Evolutionary conservation across 2,113 vertebrate genomes (phyloP), one percentile per base, ranked within the genome.

Genomic region (Jacana jacana): DNA sequence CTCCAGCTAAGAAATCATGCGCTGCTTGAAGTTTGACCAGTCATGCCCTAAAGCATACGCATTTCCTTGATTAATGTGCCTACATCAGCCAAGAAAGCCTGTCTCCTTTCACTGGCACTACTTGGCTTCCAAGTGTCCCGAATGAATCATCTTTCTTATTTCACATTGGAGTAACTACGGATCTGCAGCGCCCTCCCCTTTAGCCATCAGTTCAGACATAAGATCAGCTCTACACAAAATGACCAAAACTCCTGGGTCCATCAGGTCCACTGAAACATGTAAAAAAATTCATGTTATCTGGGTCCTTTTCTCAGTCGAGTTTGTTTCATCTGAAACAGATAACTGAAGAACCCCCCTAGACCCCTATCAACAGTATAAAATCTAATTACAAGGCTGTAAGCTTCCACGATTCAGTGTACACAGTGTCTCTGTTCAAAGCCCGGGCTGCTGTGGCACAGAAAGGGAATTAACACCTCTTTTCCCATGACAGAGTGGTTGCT

Each of bases 21-120:
- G 76, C 86, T 88, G 13, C 69, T 48, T 92, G 28, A 81, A 92
- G 77, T 93, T 64, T 37, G 76, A 92, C 76, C 75, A 64, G 51
- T 52, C 54, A 27, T 87, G 66, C 89, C 91, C 73, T 87, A 90
- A 93, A 96, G 86, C 76, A 95, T 96, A 94, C 80, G 91, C 11
- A 77, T 89, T 91, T 85, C 64, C 82, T 96, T 14, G 0, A 93
- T 75, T 81, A 90, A 88, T 37, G 33, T 0, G 3, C n/a, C 42
- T 64, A 6, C 30, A 84, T 63, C 35, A 81, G 48, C 86, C 85
- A 95, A 90, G 81, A 94, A 90, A 89, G 55, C 51, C 85, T 81
- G 90, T 60, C 82, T 93, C 52, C 87, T 81, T 76, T 76, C 61
- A 71, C 40, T 49, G 61, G 63, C 58, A 71, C 65, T 86, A 46